Conservation (phyloP, 2,888 invertebrate species). For the Penaeus monodon region DNA sequence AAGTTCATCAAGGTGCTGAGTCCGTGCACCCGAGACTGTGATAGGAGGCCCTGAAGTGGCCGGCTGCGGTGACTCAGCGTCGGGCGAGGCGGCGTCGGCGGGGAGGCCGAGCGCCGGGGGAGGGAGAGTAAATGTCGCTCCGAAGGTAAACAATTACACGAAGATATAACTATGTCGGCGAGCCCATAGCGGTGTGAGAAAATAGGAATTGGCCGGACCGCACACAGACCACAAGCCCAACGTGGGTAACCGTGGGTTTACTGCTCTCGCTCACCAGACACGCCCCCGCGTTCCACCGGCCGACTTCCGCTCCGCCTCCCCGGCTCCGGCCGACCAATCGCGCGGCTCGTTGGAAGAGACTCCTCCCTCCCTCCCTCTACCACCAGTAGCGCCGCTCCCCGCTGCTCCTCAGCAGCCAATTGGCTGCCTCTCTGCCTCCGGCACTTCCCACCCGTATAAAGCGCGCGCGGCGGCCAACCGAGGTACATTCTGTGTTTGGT, state of each 20-base stretch:
- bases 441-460: conserved; percentile 61
- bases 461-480: background rate
- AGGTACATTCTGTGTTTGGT: conserved; percentile 40
- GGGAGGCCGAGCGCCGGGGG: background rate
- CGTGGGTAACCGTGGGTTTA: conserved; percentile 24
- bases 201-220: conserved; percentile 36
- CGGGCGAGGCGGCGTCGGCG: background rate
- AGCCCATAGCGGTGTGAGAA: conserved; percentile 31
- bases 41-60: no score
- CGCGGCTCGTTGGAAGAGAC: conserved; percentile 9
- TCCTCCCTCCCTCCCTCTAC: conserved; percentile 36
- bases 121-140: background rate
- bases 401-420: conserved; percentile 62
- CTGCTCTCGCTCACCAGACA: conserved; percentile 24
- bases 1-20: no score
- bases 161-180: background rate
- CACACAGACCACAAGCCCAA: conserved; percentile 1
- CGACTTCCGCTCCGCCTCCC: conserved; percentile 52
- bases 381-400: conserved; percentile 55
- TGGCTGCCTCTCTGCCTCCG: conserved; percentile 57
- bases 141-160: background rate
- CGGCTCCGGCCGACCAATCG: conserved; percentile 15
- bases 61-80: background rate
- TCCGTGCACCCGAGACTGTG: no score
- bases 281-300: conserved; percentile 36